Base-by-base conservation (phyloP, 2,797 vertebrate species). In the Esox lucius region DNA sequence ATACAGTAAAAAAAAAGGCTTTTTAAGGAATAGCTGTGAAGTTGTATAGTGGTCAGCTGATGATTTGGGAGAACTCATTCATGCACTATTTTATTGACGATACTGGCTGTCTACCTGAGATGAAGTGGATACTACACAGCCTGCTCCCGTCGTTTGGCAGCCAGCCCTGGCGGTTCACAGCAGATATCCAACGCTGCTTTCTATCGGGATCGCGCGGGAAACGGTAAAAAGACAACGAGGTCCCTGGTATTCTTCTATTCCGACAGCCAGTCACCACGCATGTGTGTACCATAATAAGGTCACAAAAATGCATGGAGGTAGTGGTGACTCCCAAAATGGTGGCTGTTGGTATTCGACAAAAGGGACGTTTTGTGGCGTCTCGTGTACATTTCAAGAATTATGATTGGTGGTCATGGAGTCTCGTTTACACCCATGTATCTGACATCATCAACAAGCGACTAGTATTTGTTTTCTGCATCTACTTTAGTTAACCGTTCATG, bases 281-380 rank as follows among this genome's bases (percentile, higher is more conserved):
- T 1, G 93, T 93, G 85, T 94, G 93, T 83, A 94, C 93, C 93
- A 94, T 93, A 87, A 87, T 92, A 85, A 83, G 75, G 73, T 76
- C 83, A 80, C 82, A 67, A 77, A 61, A 33, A 46, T 16, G 83
- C 84, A 80, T 79, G 85, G 79, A 83, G 71, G 61, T 62, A 77
- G 56, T 53, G 71, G 77, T 62, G 93, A 93, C 93, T 94, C 94
- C 93, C 92, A 94, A 94, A 94, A 94, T 94, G 93, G 93, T 74
- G 85, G 83, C 69, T 59, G 28, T 19, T 33, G 71, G 49, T 2
- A 74, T 49, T 71, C 75, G 62, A 76, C 53, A 66, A 71, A 70
- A 39, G 46, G 51, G 28, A 24, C 26, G 59, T 17, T 35, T 17
- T 74, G 33, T 15, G 84, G 84, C 86, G 59, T 66, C 46, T 49